phyloP scores from a whole-genome alignment of 2,113 vertebrate genomes.

The Aphyosemion australe region DNA sequence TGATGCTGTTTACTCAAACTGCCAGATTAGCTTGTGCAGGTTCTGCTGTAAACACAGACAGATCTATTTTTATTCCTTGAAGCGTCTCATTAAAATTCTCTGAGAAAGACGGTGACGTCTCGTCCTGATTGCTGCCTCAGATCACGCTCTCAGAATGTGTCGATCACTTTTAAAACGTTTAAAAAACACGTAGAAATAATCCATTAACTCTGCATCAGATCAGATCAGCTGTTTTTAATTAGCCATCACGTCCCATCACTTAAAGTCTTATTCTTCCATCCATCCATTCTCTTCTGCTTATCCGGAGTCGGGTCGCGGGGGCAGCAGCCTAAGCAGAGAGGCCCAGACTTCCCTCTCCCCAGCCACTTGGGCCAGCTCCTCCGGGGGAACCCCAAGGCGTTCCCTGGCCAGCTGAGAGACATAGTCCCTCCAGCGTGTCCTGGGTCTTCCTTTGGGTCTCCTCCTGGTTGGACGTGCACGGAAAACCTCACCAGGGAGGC shows the following conservation, averaged over 20 bases:
- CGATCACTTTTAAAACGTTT: conserved; percentile 32
- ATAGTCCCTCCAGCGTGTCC: too few relatives aligned
- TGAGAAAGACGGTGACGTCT: conserved; percentile 10
- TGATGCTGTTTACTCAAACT: background rate
- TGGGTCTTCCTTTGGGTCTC: too few relatives aligned
- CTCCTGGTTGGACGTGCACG: too few relatives aligned
- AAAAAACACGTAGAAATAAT: conserved; percentile 30
- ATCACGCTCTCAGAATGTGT: conserved; percentile 23
- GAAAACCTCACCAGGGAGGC: too few relatives aligned
- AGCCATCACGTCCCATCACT: conserved; percentile 2
- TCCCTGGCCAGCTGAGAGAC: too few relatives aligned
- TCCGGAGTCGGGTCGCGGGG: too few relatives aligned
- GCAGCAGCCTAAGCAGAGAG: too few relatives aligned
- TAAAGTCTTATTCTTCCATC: background rate
- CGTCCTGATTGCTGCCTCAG: conserved; percentile 12
- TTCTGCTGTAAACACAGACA: conserved; percentile 15
- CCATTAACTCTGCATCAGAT: conserved; percentile 32
- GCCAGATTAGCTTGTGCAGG: background rate
- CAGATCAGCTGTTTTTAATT: conserved; percentile 39
- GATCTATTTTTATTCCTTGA: conserved; percentile 35
- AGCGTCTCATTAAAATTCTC: conserved; percentile 33
- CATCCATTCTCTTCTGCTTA: too few relatives aligned
- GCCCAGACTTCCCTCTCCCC: too few relatives aligned
- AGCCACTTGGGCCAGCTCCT: too few relatives aligned
- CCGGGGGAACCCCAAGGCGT: too few relatives aligned